A percentile compares a stretch with the other conserved stretches of the same genome.
Conservation (phyloP, 2,113 vertebrate genomes). For the Porphyrio hochstetteri region DNA sequence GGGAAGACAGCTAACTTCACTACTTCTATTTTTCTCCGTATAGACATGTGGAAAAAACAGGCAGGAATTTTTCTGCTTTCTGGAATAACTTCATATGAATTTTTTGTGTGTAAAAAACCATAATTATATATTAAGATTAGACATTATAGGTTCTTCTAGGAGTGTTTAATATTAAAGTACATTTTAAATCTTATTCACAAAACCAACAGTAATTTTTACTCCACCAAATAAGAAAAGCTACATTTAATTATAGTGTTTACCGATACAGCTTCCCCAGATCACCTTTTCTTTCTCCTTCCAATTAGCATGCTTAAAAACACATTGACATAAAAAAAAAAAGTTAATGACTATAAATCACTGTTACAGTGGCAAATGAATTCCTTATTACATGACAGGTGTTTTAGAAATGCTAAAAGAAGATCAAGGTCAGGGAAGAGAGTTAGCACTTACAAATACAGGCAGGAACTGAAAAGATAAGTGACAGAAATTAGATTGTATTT, state of each 20-base stretch:
- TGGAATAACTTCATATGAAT: background rate
- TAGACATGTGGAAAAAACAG: background rate
- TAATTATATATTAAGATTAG: background rate
- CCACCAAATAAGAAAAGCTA: background rate
- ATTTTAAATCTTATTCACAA: background rate
- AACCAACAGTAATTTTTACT: background rate
- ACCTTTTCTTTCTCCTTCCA: background rate
- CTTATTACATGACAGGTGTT: background rate
- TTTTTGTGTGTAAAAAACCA: background rate
- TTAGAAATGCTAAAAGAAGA: slow-evolving; percentile 10
- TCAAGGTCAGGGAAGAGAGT: slow-evolving; percentile 4
- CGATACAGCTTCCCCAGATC: background rate
- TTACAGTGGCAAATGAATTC: background rate
- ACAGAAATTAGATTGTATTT: slow-evolving; percentile 6
- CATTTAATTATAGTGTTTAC: background rate
- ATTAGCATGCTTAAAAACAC: background rate
- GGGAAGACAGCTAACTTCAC: background rate
- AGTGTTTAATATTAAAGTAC: background rate
- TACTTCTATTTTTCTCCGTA: background rate
- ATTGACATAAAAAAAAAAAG: background rate
- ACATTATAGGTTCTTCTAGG: background rate
- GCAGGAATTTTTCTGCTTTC: background rate
- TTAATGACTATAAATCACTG: background rate
- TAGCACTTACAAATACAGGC: background rate
- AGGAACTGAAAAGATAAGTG: slow-evolving; percentile 25